Base-by-base conservation (phyloP, 2,888 invertebrate genomes). In the Mongoloraphidia duomilia region DNA sequence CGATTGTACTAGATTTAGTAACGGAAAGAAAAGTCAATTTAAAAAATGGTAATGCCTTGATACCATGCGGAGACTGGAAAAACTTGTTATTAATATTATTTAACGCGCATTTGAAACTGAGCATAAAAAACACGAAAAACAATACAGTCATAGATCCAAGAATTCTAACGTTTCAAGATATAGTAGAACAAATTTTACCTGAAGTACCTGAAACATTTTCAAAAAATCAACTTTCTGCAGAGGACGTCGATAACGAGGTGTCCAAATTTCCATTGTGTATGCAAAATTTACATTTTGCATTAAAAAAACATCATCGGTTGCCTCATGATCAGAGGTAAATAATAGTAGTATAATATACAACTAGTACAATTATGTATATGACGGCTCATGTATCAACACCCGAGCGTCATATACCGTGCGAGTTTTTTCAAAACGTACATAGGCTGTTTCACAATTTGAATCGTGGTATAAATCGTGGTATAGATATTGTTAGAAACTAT, bases 261-360 rank as follows among this genome's bases (percentile, higher is more conserved):
- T 59, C 54, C 45, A 62, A 63, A 41, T 79, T 80, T 61, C 80
- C 81, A 1, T 75, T 76, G 0, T 84, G 84, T 54, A 83, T 83
- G 82, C 62, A 69, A 43, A 75, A 77, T 57, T 66, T 82, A 43
- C 77, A 80, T 57, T 59, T 60, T 49, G 64, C 65, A 46, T 61
- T 84, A 38, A 61, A 73, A 37, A 63, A 60, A 10, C 73, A 68
- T 45, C 82, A 84, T 59, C 72, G 83, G 55, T 65, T 84, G n/a
- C 71, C 74, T 14, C 82, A 84, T 59, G 68, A 74, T 53, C 76
- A 74, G 44, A 65, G 74, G 60, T 61, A 55, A 47, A 39, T 43
- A 41, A 13, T 17, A n/a, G n/a, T n/a, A n/a, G n/a, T n/a, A n/a
- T n/a, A n/a, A n/a, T n/a, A n/a, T n/a, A n/a, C n/a, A n/a, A n/a